Evolutionary conservation across 35 echinoderm and acorn worm genomes (phyloP).

Genomic region (Lytechinus pictus): DNA sequence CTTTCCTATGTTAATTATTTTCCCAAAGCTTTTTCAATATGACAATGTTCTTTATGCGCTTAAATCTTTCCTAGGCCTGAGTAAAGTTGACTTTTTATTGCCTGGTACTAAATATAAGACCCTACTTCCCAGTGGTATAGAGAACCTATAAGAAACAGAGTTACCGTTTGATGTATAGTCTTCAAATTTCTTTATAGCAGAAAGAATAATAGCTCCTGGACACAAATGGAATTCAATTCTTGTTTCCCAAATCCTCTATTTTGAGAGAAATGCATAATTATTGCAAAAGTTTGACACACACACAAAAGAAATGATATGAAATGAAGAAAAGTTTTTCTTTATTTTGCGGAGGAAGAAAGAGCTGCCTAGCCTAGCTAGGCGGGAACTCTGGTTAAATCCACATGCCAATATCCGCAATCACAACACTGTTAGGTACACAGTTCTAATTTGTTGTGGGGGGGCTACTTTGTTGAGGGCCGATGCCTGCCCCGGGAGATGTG

Average conservation of each 20-base stretch:
- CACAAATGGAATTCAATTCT: not conserved
- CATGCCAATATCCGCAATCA: conserved; percentile 10
- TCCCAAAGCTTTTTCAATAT: not conserved
- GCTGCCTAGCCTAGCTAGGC: not conserved
- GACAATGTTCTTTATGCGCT: not conserved
- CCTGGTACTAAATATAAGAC: not conserved
- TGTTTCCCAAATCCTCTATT: not conserved
- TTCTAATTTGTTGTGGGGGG: not conserved
- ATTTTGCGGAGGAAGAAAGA: not conserved
- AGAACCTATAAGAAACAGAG: not conserved
- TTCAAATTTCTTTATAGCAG: conserved; percentile 12
- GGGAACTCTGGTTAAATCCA: not conserved
- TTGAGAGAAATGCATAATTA: not conserved
- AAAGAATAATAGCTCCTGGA: not conserved
- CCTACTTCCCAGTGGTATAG: not conserved
- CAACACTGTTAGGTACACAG: not conserved
- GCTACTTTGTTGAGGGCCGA: not conserved
- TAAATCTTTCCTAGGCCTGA: not conserved
- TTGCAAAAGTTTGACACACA: not conserved
- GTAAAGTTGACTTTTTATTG: not conserved
- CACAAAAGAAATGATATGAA: not conserved
- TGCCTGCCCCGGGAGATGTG: not conserved
- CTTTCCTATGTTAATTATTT: not conserved
- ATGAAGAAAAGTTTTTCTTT: not conserved
- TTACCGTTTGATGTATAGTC: not conserved